Percentiles rank a stretch among this genome's conserved stretches.
phyloP scores from a whole-genome alignment of 2,888 invertebrate genomes.

The Zygothrica quintamaculata region DNA sequence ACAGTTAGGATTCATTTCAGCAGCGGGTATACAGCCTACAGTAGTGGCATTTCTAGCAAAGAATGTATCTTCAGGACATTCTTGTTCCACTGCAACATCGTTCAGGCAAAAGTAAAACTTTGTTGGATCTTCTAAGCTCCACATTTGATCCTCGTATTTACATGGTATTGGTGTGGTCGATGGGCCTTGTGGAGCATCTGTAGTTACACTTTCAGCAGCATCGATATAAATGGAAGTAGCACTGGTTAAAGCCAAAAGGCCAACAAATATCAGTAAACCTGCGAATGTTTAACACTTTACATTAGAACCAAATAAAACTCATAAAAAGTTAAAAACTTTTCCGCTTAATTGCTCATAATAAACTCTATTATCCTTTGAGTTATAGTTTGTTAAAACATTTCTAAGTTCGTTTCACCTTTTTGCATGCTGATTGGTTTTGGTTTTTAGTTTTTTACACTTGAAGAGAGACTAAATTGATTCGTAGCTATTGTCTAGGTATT shows the following conservation, averaged over 20 bases:
- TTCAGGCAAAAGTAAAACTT: slow-evolving; percentile 41
- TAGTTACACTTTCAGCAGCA: too few relatives aligned
- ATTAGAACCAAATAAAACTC: too few relatives aligned
- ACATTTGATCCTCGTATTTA: slow-evolving; percentile 20
- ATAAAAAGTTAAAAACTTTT: too few relatives aligned
- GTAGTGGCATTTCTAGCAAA: slow-evolving; percentile 50
- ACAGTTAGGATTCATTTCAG: slow-evolving; percentile 40
- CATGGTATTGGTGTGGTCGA: slow-evolving; percentile 17
- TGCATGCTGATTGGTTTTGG: slow-evolving; percentile 42
- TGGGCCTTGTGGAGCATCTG: background rate
- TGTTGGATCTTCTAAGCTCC: slow-evolving; percentile 37
- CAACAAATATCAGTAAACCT: slow-evolving; percentile 48
- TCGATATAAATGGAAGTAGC: slow-evolving; percentile 19
- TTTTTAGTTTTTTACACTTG: slow-evolving; percentile 17
- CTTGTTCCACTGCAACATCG: background rate
- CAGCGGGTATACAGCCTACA: slow-evolving; percentile 48
- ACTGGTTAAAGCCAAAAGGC: slow-evolving; percentile 46
- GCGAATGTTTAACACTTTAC: too few relatives aligned
- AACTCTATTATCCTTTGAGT: background rate
- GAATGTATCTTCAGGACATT: slow-evolving; percentile 37
- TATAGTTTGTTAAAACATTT: background rate
- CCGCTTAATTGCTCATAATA: too few relatives aligned
- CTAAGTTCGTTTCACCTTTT: slow-evolving; percentile 52
- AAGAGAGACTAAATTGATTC: slow-evolving; percentile 55
- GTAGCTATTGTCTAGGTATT: slow-evolving; percentile 34